These are phyloP conservation scores for Lasiommata megera DNA, from an alignment of 2,888 invertebrate genomes.

Conservation along the genomic window DNA sequence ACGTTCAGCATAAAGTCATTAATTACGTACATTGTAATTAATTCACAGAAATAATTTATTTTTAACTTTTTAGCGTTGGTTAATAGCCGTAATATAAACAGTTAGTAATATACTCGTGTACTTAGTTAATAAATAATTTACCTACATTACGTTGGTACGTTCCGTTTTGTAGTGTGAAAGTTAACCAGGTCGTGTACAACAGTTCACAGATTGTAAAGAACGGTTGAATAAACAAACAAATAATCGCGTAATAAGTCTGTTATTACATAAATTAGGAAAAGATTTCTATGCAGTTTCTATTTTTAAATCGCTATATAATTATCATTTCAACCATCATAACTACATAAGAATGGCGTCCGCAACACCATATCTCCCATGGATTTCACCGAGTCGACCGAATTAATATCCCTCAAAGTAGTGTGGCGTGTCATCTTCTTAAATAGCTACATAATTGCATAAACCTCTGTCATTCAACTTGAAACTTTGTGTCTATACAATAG, in stretches of 20 bases:
- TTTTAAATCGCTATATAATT: no score
- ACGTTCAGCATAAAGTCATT: neutral
- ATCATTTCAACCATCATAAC: no score
- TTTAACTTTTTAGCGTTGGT: neutral
- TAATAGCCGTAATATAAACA: no score
- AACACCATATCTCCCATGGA: conserved; percentile 27
- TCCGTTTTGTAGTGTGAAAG: neutral
- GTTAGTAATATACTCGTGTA: neutral
- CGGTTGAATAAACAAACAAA: no score
- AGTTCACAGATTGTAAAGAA: no score
- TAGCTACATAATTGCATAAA: neutral
- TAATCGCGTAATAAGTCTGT: no score
- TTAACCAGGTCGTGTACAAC: no score
- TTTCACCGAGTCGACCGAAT: conserved; percentile 28
- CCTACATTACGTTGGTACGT: neutral
- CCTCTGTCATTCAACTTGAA: conserved; percentile 9
- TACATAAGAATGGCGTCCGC: neutral
- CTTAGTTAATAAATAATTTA: neutral
- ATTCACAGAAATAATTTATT: neutral
- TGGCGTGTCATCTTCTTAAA: conserved; percentile 13
- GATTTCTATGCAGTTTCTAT: no score
- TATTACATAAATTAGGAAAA: no score
- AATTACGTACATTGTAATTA: neutral
- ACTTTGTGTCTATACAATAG: conserved; percentile 2
- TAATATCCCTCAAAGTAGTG: conserved; percentile 29